Evolutionary conservation across 2,797 vertebrate genomes (phyloP).

Genomic region (Etheostoma nigrum): DNA sequence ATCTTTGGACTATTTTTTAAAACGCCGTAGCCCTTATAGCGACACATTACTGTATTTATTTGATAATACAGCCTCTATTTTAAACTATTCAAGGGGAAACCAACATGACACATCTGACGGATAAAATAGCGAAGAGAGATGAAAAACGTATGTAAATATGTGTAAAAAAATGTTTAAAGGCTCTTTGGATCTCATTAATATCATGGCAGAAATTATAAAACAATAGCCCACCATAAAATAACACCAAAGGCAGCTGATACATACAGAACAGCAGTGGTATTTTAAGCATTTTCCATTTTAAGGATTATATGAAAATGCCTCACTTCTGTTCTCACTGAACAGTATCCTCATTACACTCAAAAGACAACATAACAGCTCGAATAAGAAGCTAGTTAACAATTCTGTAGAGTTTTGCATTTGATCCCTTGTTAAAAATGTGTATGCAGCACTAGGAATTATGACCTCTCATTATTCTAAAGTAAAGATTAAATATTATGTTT

Average conservation of each 20-base stretch:
- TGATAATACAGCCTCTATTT: background rate
- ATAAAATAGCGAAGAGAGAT: background rate
- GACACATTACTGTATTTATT: background rate
- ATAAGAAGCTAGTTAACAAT: slow-evolving; percentile 51
- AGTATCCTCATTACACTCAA: slow-evolving; percentile 39
- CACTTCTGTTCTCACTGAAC: slow-evolving; percentile 44
- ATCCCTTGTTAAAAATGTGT: slow-evolving; percentile 43
- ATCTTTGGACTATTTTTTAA: background rate
- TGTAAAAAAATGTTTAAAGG: background rate
- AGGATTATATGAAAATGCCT: slow-evolving; percentile 40
- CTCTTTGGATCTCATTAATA: background rate
- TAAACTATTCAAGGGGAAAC: background rate
- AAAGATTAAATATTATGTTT: slow-evolving; percentile 52
- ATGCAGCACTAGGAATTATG: slow-evolving; percentile 18
- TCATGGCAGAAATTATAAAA: slow-evolving; percentile 2
- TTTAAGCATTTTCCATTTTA: slow-evolving; percentile 34
- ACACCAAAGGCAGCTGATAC: background rate
- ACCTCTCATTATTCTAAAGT: slow-evolving; percentile 28
- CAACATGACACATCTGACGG: background rate
- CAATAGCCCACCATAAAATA: background rate
- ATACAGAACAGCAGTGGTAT: background rate
- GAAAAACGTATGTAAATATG: background rate
- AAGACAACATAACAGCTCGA: slow-evolving; percentile 48
- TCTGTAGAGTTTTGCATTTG: slow-evolving; percentile 36
- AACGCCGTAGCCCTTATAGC: background rate